Evolutionary conservation across 2,888 invertebrate species (phyloP).

Genomic region (Drosophila parthenogenetica): DNA sequence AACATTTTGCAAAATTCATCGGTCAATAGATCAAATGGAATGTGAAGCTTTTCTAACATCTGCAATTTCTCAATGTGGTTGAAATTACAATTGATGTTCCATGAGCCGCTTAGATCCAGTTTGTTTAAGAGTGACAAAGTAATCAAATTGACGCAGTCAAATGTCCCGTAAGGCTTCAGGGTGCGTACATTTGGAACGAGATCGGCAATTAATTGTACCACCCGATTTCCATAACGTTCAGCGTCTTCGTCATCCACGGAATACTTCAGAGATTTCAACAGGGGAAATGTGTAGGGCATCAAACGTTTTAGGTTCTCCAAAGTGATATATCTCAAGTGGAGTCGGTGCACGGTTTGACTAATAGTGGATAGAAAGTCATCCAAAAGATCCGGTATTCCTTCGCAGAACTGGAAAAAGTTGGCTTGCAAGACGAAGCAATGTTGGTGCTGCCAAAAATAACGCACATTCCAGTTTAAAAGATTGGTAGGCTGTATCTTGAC

Average conservation of each 20-base stretch:
- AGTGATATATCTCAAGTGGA: background rate
- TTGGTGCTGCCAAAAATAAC: background rate
- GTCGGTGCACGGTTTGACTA: background rate
- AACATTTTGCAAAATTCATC: background rate
- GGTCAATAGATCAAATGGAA: background rate
- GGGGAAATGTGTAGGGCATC: background rate
- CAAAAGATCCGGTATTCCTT: background rate
- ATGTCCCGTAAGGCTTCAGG: background rate
- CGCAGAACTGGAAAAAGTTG: background rate
- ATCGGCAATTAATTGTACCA: background rate
- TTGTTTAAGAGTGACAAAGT: slow-evolving; percentile 15
- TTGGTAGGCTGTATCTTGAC: background rate
- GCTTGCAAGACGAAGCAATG: background rate
- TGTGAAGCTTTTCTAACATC: slow-evolving; percentile 21
- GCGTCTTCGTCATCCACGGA: background rate
- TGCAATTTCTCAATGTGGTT: background rate
- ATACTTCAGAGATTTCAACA: slow-evolving; percentile 12
- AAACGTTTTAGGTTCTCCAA: background rate
- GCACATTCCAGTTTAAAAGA: background rate
- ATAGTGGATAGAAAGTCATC: background rate
- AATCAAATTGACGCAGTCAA: background rate
- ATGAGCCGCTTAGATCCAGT: slow-evolving; percentile 13
- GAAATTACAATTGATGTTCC: too few species aligned
- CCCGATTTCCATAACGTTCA: background rate
- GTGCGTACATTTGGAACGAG: slow-evolving; percentile 17